Evolutionary conservation across 1,140 invertebrate species (phyloP).

Genomic region (Caenorhabditis elegans): WBcel235 BX284603.4:6422001-6422500

Average conservation of each 20-base stretch:
- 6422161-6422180: not conserved
- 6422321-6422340: not conserved
- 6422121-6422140: not conserved
- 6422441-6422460: not conserved
- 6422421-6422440: not conserved
- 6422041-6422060: too few species aligned
- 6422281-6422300: not conserved
- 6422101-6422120: too few species aligned
- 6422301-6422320: constrained; percentile 28
- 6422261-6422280: not conserved
- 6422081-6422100: too few species aligned
- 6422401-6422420: not conserved
- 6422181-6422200: not conserved
- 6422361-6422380: not conserved
- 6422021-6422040: too few species aligned
- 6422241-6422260: constrained; percentile 25
- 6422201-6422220: not conserved
- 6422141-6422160: not conserved
- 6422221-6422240: not conserved
- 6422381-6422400: not conserved
- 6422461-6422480: constrained; percentile 43
- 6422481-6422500: constrained; percentile 43
- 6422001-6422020: too few species aligned
- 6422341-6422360: not conserved
- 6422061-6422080: too few species aligned